Evolutionary conservation across 1,140 invertebrate genomes (phyloP).

Genomic region (Drosophila pectinifera): DNA sequence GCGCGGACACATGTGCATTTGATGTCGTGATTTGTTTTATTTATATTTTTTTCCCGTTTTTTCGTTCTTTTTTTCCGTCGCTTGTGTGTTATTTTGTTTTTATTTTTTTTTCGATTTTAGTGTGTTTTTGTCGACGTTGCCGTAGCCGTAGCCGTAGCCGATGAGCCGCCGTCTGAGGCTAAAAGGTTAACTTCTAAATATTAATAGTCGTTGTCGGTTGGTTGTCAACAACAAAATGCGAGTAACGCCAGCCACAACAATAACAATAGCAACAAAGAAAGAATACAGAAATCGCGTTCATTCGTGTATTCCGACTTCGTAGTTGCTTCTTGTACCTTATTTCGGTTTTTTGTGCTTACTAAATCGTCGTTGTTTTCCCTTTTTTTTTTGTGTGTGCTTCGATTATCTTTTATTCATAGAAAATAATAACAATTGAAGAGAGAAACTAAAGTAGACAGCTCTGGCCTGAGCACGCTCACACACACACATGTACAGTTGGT

Average conservation of each 20-base stretch:
- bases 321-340: slow-evolving; percentile 18
- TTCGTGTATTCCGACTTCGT: slow-evolving; percentile 27
- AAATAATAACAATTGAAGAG: neutral
- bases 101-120: slow-evolving; percentile 52
- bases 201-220: slow-evolving; percentile 79
- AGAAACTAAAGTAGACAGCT: neutral
- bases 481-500: slow-evolving; percentile 2
- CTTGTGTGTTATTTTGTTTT: slow-evolving; percentile 24
- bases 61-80: slow-evolving; percentile 5
- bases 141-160: slow-evolving; percentile 79
- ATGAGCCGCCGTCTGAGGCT: slow-evolving; percentile 77
- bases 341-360: slow-evolving; percentile 13
- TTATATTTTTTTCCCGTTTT: slow-evolving; percentile 19
- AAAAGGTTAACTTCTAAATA: slow-evolving; percentile 85
- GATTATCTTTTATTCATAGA: no score
- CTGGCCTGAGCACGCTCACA: neutral
- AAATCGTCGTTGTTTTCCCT: slow-evolving; percentile 13
- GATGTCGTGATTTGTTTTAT: slow-evolving; percentile 44
- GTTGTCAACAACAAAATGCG: slow-evolving; percentile 64
- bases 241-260: slow-evolving; percentile 39
- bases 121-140: slow-evolving; percentile 61
- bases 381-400: neutral
- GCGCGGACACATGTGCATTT: slow-evolving; percentile 40
- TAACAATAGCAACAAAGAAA: slow-evolving; percentile 48
- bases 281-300: slow-evolving; percentile 52